Percentiles rank a stretch among this genome's conserved stretches.
phyloP scores from a whole-genome alignment of 2,113 vertebrate species.

The Eretmochelys imbricata region DNA sequence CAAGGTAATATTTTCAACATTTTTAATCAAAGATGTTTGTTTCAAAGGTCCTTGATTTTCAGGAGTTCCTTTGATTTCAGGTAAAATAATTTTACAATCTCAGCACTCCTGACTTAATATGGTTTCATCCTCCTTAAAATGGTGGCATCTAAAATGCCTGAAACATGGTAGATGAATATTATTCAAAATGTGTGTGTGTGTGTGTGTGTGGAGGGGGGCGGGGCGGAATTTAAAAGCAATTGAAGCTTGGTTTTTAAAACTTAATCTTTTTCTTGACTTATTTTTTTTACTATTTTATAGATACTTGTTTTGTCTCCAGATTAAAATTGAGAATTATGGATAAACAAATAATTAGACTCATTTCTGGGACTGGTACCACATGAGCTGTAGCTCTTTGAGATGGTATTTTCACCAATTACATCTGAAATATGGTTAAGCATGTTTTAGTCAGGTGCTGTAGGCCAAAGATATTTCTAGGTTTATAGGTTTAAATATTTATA shows the following conservation, averaged over 20 bases:
- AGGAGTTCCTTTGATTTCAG: background rate
- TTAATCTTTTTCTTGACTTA: background rate
- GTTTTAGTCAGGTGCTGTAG: background rate
- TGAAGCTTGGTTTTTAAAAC: background rate
- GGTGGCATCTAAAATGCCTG: background rate
- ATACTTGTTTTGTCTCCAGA: background rate
- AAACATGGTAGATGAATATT: background rate
- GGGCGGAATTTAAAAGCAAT: background rate
- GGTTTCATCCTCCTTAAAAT: constrained; percentile 13
- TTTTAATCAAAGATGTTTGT: constrained; percentile 12
- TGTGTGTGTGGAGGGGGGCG: background rate
- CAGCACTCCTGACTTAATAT: background rate
- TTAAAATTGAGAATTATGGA: background rate
- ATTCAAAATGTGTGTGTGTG: background rate
- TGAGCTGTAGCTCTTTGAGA: background rate
- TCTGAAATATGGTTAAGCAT: background rate
- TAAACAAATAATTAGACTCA: background rate
- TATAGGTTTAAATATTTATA: too few relatives aligned
- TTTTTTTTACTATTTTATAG: background rate
- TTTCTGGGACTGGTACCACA: background rate
- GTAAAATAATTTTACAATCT: background rate
- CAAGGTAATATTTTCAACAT: constrained; percentile 84
- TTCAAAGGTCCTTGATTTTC: constrained; percentile 2
- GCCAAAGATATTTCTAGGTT: background rate
- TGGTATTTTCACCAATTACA: background rate